These are phyloP conservation scores for Etheostoma cragini DNA, from an alignment of 2,113 vertebrate species.

Conservation along the genomic window DNA sequence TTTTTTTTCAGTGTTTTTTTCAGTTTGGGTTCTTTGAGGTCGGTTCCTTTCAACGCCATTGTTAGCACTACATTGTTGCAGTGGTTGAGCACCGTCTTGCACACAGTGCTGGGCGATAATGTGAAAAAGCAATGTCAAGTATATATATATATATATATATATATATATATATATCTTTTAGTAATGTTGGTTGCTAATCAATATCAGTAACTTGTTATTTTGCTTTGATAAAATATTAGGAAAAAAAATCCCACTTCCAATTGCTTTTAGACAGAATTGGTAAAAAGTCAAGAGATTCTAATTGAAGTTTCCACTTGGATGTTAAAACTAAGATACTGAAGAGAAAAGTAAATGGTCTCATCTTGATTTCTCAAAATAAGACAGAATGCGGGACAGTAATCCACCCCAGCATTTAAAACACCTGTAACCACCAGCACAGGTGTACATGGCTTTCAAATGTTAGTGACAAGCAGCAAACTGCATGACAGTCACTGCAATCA, in stretches of 20 bases:
- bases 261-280: background rate
- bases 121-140: too few species aligned
- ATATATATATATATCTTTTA: too few species aligned
- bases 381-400: conserved; percentile 11
- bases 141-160: too few species aligned
- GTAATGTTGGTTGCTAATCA: background rate
- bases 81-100: background rate
- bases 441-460: conserved; percentile 64
- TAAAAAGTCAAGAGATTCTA: background rate
- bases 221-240: background rate
- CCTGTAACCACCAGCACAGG: conserved; percentile 47
- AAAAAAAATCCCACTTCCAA: background rate
- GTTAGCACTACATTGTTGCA: background rate
- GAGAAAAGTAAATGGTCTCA: background rate
- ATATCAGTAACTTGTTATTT: background rate
- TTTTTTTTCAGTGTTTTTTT: background rate
- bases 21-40: background rate
- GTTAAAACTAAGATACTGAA: background rate
- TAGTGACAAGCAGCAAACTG: conserved; percentile 59
- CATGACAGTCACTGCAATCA: conserved; percentile 67
- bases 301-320: background rate
- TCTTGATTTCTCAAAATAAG: background rate
- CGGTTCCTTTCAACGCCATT: background rate
- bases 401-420: background rate
- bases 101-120: too few species aligned